Conservation (phyloP, 2,113 vertebrate genomes). For the Hydropotes inermis region DNA sequence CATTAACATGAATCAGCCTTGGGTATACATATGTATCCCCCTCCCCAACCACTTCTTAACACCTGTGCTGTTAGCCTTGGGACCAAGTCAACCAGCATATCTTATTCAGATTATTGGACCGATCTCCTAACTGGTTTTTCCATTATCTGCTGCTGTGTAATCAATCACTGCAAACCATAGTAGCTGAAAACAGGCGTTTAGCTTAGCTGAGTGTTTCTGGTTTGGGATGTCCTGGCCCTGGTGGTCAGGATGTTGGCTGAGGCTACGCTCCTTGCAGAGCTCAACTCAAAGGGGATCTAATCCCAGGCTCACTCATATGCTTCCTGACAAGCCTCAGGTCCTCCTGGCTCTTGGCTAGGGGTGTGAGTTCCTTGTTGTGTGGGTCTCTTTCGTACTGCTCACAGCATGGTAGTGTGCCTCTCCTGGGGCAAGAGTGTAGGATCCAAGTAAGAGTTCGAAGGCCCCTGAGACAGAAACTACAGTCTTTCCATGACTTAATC, state of each 20-base stretch:
- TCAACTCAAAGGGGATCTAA: neutral
- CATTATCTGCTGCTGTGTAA: neutral
- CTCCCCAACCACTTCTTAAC: neutral
- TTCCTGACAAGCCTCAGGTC: neutral
- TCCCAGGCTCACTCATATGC: neutral
- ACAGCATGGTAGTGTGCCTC: neutral
- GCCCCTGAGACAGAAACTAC: neutral
- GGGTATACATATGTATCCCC: neutral
- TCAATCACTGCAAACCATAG: neutral
- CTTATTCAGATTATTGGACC: neutral
- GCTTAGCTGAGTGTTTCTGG: neutral
- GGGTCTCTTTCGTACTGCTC: neutral
- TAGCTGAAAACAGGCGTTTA: neutral
- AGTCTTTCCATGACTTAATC: neutral
- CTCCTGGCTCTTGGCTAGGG: neutral
- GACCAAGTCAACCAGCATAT: neutral
- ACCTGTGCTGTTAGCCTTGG: neutral
- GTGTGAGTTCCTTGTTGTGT: neutral
- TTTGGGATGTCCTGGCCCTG: neutral
- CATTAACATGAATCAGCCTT: neutral
- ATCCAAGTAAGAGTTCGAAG: neutral
- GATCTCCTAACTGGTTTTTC: neutral
- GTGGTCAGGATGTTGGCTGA: neutral
- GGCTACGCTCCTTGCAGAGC: neutral
- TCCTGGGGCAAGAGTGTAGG: neutral